phyloP scores from a whole-genome alignment of 2,113 vertebrate species.

The Apaloderma vittatum region DNA sequence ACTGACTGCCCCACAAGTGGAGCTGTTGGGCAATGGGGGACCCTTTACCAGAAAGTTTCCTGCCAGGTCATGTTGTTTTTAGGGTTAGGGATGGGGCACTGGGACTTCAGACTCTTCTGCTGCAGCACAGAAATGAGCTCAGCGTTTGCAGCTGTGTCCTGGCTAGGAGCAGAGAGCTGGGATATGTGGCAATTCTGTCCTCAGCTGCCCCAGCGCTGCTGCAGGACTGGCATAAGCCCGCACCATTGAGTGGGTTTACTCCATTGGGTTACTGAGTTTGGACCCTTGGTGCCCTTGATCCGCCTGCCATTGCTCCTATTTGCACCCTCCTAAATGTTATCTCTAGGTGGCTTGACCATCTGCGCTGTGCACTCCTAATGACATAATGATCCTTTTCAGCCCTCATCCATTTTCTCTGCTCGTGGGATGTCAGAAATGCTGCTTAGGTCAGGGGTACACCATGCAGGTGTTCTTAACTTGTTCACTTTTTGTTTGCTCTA shows the following conservation, averaged over 20 bases:
- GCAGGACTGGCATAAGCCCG: background rate
- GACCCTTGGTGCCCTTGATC: background rate
- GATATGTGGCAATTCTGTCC: background rate
- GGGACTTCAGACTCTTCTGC: background rate
- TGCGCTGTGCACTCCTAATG: background rate
- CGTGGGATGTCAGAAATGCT: background rate
- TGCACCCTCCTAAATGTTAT: background rate
- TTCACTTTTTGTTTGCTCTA: slow-evolving; percentile 75
- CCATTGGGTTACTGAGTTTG: background rate
- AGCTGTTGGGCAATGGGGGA: background rate
- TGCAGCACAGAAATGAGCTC: background rate
- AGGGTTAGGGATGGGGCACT: background rate
- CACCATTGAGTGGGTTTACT: background rate
- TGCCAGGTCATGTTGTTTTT: background rate
- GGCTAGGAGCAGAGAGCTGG: background rate
- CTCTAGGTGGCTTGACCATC: background rate
- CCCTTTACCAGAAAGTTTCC: background rate
- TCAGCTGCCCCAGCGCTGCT: background rate
- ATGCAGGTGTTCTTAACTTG: background rate
- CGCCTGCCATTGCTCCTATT: background rate
- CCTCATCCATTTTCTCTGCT: background rate
- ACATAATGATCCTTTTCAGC: fast-evolving
- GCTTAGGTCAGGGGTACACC: background rate
- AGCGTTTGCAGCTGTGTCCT: background rate
- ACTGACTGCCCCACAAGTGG: background rate